These are phyloP conservation scores for Theretra japonica DNA, from an alignment of 2,888 invertebrate genomes.

Conservation along the genomic window DNA sequence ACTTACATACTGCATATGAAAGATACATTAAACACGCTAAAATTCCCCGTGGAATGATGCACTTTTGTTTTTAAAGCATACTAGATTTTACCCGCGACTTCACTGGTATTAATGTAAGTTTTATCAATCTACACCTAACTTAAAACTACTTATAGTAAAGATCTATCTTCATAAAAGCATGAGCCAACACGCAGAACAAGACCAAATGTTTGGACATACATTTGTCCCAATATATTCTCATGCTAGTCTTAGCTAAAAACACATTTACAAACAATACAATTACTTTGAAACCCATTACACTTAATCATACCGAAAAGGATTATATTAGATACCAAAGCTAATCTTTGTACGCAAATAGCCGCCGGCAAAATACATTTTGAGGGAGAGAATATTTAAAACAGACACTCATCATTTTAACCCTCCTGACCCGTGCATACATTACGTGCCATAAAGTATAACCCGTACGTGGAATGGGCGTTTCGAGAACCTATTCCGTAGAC, in stretches of 20 bases:
- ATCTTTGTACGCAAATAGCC: constrained; percentile 54
- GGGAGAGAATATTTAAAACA: constrained; percentile 70
- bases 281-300: constrained; percentile 37
- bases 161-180: no score
- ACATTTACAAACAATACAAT: constrained; percentile 1
- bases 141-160: no score
- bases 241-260: no score
- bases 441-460: constrained; percentile 54
- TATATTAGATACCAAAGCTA: constrained; percentile 5
- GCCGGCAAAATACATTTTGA: constrained; percentile 54
- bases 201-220: no score
- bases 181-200: no score
- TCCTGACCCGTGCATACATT: constrained; percentile 64
- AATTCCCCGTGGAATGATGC: no score
- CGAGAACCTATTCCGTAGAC: constrained; percentile 21
- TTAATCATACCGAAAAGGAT: constrained; percentile 56
- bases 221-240: no score
- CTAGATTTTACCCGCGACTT: no score
- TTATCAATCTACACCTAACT: no score
- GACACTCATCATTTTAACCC: constrained; percentile 71
- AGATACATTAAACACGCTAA: neutral
- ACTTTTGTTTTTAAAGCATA: no score
- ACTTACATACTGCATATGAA: neutral
- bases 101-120: no score
- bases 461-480: constrained; percentile 49